phyloP scores from a whole-genome alignment of 92 coral and sea anemone species.

The Umimayanthus chanpuru region DNA sequence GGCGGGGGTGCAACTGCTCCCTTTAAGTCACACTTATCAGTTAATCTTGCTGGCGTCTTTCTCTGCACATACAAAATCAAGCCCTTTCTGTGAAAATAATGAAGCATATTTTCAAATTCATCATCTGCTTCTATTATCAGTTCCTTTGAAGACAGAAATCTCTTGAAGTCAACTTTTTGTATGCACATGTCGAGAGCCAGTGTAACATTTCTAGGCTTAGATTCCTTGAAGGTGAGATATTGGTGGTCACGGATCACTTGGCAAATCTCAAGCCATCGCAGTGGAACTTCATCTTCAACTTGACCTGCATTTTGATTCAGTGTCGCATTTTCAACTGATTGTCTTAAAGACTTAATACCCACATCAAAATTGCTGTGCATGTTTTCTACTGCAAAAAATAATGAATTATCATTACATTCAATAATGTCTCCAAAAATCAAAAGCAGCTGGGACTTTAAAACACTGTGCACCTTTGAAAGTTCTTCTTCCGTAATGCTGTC shows the following conservation, averaged over 20 bases:
- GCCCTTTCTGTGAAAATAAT: slow-evolving; percentile 18
- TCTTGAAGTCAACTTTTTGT: neutral
- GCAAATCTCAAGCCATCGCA: slow-evolving; percentile 12
- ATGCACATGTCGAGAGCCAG: neutral
- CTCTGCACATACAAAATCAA: slow-evolving; percentile 22
- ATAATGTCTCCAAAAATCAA: neutral
- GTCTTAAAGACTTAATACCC: neutral
- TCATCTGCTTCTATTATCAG: neutral
- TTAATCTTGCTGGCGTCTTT: slow-evolving; percentile 4
- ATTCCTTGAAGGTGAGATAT: neutral
- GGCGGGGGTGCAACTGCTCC: neutral
- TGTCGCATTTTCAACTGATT: neutral
- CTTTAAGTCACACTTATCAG: neutral
- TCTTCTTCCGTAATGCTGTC: neutral
- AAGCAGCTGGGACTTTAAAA: neutral
- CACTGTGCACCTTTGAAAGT: neutral
- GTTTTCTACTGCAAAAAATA: slow-evolving; percentile 20
- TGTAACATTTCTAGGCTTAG: neutral
- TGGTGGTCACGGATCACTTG: neutral
- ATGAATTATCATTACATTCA: neutral
- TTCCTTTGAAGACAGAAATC: neutral
- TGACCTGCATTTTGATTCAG: neutral
- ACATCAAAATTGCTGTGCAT: neutral
- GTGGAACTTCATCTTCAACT: slow-evolving; percentile 20
- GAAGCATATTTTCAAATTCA: slow-evolving; percentile 36